Conservation (phyloP, 2,797 vertebrate genomes). For the Buceros bicornis region DNA sequence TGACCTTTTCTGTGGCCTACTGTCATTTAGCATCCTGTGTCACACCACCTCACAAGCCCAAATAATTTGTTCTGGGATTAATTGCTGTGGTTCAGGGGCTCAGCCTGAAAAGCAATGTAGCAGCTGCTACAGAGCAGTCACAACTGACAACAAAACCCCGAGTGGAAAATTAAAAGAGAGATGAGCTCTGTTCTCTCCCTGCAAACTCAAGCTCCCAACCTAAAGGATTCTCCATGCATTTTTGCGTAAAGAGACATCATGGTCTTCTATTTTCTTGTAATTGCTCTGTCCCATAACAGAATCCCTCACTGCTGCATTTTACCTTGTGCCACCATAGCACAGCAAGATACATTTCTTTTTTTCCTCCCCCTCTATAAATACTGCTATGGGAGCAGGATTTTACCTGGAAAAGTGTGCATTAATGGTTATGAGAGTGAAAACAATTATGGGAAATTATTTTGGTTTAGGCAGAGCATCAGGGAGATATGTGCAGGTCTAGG, state of each 20-base stretch:
- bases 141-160: neutral
- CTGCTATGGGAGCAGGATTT: neutral
- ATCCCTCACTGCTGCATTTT: neutral
- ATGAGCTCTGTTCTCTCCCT: neutral
- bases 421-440: neutral
- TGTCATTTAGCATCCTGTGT: neutral
- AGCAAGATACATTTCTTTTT: neutral
- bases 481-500: neutral
- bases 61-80: constrained; percentile 43
- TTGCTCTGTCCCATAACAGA: neutral
- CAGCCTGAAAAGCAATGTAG: neutral
- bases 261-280: neutral
- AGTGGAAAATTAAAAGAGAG: neutral
- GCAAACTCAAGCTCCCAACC: neutral
- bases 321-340: neutral
- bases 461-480: neutral
- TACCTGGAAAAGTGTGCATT: neutral
- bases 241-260: neutral
- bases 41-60: neutral
- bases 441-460: neutral
- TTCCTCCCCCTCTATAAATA: neutral
- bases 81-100: constrained; percentile 26
- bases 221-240: neutral
- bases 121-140: neutral
- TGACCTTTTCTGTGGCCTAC: constrained; percentile 63